These are phyloP conservation scores for Procavia capensis DNA, from an alignment of 2,113 vertebrate species.

Conservation along the genomic window DNA sequence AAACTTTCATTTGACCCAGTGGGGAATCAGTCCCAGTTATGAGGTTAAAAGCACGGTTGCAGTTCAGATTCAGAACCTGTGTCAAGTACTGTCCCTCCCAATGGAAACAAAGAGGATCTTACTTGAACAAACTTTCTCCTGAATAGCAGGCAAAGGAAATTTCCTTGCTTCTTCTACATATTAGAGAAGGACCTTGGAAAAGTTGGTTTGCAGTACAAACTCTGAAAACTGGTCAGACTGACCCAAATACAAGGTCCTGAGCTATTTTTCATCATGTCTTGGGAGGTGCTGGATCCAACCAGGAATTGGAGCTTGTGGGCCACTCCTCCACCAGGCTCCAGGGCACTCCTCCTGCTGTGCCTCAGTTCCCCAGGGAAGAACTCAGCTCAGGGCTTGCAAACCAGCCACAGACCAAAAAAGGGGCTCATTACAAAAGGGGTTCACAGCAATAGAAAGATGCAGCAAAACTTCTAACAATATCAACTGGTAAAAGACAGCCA, in stretches of 20 bases:
- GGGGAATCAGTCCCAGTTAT: background rate
- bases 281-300: background rate
- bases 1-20: background rate
- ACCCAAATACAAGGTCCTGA: conserved; percentile 46
- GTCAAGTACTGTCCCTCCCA: background rate
- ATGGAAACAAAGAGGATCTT: background rate
- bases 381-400: background rate
- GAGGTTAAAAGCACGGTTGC: background rate
- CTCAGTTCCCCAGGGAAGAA: background rate
- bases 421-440: rapidly evolving
- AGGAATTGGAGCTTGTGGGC: background rate
- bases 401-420: background rate
- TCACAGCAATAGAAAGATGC: background rate
- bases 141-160: background rate
- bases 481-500: background rate
- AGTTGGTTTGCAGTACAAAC: conserved; percentile 16
- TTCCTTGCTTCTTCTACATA: background rate
- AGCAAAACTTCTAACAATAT: background rate
- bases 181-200: conserved; percentile 32
- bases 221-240: conserved; percentile 6
- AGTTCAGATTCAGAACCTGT: background rate
- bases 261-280: conserved; percentile 54
- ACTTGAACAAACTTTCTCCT: background rate
- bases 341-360: too few relatives aligned
- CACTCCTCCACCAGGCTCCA: background rate